Evolutionary conservation across 2,113 vertebrate species (phyloP).

Genomic region (Eurypyga helias): DNA sequence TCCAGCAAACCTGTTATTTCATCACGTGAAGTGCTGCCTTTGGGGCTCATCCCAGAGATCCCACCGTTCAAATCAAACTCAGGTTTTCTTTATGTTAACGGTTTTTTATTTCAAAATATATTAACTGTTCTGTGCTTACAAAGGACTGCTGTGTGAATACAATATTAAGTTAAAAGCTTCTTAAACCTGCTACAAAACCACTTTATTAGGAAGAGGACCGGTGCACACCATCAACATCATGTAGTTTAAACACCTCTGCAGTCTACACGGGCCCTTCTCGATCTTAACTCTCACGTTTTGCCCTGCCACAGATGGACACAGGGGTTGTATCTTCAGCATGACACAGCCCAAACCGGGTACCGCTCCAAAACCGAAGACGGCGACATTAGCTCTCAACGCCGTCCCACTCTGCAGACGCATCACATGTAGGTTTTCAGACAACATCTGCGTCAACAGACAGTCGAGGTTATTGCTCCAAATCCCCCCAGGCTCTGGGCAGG

Average conservation of each 20-base stretch:
- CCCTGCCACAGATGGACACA: background rate
- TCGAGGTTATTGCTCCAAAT: slow-evolving; percentile 56
- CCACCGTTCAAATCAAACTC: background rate
- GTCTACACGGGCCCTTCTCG: background rate
- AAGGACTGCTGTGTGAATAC: slow-evolving; percentile 63
- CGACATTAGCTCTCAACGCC: background rate
- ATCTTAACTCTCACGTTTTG: background rate
- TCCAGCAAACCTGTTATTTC: background rate
- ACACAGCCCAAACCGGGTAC: slow-evolving; percentile 25
- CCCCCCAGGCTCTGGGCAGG: background rate
- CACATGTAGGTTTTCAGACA: slow-evolving; percentile 17
- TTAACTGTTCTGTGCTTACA: slow-evolving; percentile 74
- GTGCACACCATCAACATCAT: background rate
- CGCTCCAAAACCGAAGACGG: background rate
- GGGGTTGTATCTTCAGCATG: background rate
- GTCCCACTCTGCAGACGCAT: slow-evolving; percentile 11
- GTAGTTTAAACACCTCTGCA: slow-evolving; percentile 15
- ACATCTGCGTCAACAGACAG: background rate
- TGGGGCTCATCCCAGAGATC: background rate
- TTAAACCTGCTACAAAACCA: slow-evolving; percentile 67
- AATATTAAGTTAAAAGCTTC: slow-evolving; percentile 57
- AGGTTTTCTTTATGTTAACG: slow-evolving; percentile 23
- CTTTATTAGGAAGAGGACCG: slow-evolving; percentile 43
- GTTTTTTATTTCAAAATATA: slow-evolving; percentile 83
- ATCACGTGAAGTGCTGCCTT: background rate